Evolutionary conservation across 2,888 invertebrate species (phyloP).

Genomic region (Thumatha senex): DNA sequence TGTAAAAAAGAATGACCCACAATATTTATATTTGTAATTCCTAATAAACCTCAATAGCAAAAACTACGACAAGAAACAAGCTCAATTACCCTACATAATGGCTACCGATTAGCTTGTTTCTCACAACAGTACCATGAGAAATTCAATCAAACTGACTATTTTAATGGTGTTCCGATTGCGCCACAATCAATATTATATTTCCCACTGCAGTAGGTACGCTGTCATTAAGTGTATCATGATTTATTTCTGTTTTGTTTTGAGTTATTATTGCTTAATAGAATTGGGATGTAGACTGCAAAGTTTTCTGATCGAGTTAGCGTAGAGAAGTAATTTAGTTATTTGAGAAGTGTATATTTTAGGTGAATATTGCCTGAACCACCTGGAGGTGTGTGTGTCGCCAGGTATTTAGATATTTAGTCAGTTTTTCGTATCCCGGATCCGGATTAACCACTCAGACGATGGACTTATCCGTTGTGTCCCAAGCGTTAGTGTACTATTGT

Average conservation of each 20-base stretch:
- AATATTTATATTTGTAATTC: too few relatives aligned
- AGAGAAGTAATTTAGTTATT: neutral
- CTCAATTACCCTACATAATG: slow-evolving; percentile 32
- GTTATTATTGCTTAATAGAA: slow-evolving; percentile 22
- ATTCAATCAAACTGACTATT: slow-evolving; percentile 68
- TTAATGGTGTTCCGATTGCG: slow-evolving; percentile 64
- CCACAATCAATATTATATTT: slow-evolving; percentile 57
- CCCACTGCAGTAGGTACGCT: slow-evolving; percentile 54
- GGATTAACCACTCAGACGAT: too few relatives aligned
- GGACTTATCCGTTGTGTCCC: too few relatives aligned
- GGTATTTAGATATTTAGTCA: too few relatives aligned
- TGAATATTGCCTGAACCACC: too few relatives aligned
- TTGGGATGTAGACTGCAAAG: slow-evolving; percentile 10
- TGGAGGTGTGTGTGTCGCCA: too few relatives aligned
- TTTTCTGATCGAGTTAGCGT: neutral
- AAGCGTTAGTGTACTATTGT: too few relatives aligned
- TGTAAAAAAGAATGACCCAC: too few relatives aligned
- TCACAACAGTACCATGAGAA: slow-evolving; percentile 66
- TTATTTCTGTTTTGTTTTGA: slow-evolving; percentile 30
- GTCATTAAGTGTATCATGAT: slow-evolving; percentile 46
- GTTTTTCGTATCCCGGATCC: too few relatives aligned
- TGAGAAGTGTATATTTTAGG: neutral
- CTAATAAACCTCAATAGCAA: too few relatives aligned
- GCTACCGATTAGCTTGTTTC: slow-evolving; percentile 58
- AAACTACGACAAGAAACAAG: slow-evolving; percentile 7